phyloP scores from a whole-genome alignment of 2,888 invertebrate genomes.

The Emmelina monodactyla region DNA sequence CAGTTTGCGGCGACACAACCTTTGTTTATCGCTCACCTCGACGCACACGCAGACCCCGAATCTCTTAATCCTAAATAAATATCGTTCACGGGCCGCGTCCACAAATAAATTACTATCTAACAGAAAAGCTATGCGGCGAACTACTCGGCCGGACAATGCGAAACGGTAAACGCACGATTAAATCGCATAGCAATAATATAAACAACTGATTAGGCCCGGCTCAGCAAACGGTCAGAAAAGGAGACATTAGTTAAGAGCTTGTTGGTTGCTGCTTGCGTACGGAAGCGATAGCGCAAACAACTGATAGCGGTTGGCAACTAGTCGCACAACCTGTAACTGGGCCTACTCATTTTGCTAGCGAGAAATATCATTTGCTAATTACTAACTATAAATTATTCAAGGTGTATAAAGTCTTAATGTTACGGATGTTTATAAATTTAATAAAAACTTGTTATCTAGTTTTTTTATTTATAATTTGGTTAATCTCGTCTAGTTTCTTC shows the following conservation, averaged over 20 bases:
- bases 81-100: conserved; percentile 27
- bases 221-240: conserved; percentile 46
- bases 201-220: conserved; percentile 59
- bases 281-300: conserved; percentile 43
- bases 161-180: conserved; percentile 58
- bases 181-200: conserved; percentile 60
- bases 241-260: conserved; percentile 56
- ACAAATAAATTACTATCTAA: conserved; percentile 36
- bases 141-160: conserved; percentile 39
- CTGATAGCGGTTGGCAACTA: no score
- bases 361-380: no score
- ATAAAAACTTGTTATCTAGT: no score
- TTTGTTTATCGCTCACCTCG: conserved; percentile 53
- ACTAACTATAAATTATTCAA: no score
- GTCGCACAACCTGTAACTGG: no score
- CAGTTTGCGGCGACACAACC: conserved; percentile 46
- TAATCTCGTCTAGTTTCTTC: no score
- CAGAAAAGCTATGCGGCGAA: conserved; percentile 31
- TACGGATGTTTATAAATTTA: conserved; percentile 41
- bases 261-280: conserved; percentile 37
- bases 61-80: conserved; percentile 62
- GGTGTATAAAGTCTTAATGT: conserved; percentile 28
- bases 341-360: no score
- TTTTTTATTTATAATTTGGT: no score
- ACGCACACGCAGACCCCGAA: conserved; percentile 38